Base-by-base conservation (phyloP, 2,888 invertebrate species). In the Lasioglossum morio region DNA sequence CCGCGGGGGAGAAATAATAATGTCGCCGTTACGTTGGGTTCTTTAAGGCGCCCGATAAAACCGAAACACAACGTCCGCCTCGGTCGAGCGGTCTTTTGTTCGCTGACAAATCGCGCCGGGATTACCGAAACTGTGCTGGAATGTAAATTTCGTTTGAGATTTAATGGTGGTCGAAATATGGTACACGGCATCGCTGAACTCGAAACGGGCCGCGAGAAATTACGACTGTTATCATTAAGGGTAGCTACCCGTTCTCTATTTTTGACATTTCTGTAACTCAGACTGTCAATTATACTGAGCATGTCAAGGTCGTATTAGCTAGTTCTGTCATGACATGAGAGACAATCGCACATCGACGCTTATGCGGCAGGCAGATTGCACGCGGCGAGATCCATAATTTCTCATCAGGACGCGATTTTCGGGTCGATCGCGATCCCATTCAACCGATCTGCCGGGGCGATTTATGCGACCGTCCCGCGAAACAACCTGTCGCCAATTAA, bases 401-500 rank as follows among this genome's bases (percentile, higher is more conserved):
- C 57, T 76, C 76, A 63, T 63, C 48, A 34, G 72, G 53, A 40
- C 81, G 40, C 46, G 66, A 57, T 82, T 82, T 73, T 66, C 37
- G n/a, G 60, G 23, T 37, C 72, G 82, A 82, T 82, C 46, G 43
- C 43, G 34, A 27, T 73, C 60, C 30, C 57, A 27, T 72, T 82
- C 73, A n/a, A 30, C 72, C 63, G 43, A 82, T 76, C 37, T 40
- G 48, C 34, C 34, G 77, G 14, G 34, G 34, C 77, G 77, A 84
- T 84, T 82, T 82, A 84, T 84, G 74, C 73, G 70, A 4, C n/a
- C 60, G 83, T 77, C 69, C 19, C 73, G 77, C 48, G 82, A 77
- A 74, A 82, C 84, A 84, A 77, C 77, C 84, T 70, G 83, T 77
- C 84, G 60, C 74, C 83, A 46, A 84, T 84, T 82, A 84, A 84